Evolutionary conservation across 2,888 invertebrate genomes (phyloP), one percentile per base, ranked within the genome.

Genomic region (Leptopilina syphax): DNA sequence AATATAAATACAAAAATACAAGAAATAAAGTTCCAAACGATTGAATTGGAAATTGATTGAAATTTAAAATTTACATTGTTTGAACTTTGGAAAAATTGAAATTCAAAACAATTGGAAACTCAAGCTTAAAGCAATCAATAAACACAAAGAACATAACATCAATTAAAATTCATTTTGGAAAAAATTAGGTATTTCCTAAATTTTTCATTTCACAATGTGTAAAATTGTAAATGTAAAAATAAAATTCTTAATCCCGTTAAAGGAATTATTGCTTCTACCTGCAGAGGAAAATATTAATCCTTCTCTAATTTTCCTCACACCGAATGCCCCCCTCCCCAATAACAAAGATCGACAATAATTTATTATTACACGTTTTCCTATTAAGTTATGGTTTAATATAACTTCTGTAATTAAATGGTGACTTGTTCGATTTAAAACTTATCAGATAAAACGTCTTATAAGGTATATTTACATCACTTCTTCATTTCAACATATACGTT

Each of bases 361-460:
- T 70, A 70, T 50, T 73, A 8, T 73, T 34, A 73, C 54, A 73
- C 10, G 54, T 73, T 57, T 73, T 73, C 44, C 57, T 8, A 50
- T 50, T n/a, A 73, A 47, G 54, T 73, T 57, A 57, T 57, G 73
- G 73, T 10, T 34, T 8, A 54, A 54, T 73, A 57, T 73, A 73
- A 41, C 73, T 73, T 73, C 73, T 57, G 57, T 73, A 73, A 73
- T 73, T 73, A 73, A 73, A 73, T 57, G 73, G 73, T 12, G 34
- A 73, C 73, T 73, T 73, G 57, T 73, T 73, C 34, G 54, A 57
- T 73, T 73, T 34, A 54, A 27, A 27, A 57, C 8, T 8, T 73
- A 73, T 73, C 73, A 73, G 73, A 34, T 73, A 54, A 27, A 57
- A 57, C 73, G 57, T 73, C 73, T 54, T 54, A 27, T n/a, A n/a